Base-by-base conservation (phyloP, 2,888 invertebrate genomes). In the Hirtodrosophila trivittata region DNA sequence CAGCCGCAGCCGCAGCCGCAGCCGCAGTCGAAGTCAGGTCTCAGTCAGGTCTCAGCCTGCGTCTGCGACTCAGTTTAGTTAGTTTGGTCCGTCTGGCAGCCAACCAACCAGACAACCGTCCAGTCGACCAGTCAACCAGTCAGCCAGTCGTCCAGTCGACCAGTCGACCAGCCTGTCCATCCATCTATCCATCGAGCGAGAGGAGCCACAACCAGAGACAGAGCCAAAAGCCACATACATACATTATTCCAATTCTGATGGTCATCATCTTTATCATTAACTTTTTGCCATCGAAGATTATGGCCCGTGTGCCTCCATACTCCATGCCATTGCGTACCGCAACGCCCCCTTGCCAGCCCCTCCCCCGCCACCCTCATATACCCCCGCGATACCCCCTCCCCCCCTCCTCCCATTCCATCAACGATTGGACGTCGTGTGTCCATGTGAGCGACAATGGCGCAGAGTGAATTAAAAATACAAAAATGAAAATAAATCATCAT, bases 241-340 rank as follows among this genome's bases (percentile, higher is more conserved):
- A 77, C 71, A 81, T 77, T 80, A 77, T 81, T 81, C 77, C 77
- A 77, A 77, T 77, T 81, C 77, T 77, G 77, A 81, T 75, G 77
- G 78, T 77, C 82, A 81, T 77, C 82, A 77, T 72, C 75, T 77
- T 77, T 77, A 77, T 77, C 75, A 82, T 77, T 77, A 82, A 77
- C 82, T 81, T 77, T 75, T 81, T 77, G 78, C 77, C 75, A 82
- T 77, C 82, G 75, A 82, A 77, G 77, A 76, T 80, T 70, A 75
- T 77, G 64, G 42, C 49, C 56, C 41, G 41, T 60, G 67, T 54
- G 50, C 43, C 46, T 50, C 18, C 18, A 21, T 21, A 21, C 18
- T 43, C 46, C 57, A 46, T 43, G 45, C 32, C 49, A 58, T 57
- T 57, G 58, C 63, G 32, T 38, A 32, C 38, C 69, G 58, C 39